phyloP scores from a whole-genome alignment of 2,888 invertebrate genomes.

The Leucoma salicis region DNA sequence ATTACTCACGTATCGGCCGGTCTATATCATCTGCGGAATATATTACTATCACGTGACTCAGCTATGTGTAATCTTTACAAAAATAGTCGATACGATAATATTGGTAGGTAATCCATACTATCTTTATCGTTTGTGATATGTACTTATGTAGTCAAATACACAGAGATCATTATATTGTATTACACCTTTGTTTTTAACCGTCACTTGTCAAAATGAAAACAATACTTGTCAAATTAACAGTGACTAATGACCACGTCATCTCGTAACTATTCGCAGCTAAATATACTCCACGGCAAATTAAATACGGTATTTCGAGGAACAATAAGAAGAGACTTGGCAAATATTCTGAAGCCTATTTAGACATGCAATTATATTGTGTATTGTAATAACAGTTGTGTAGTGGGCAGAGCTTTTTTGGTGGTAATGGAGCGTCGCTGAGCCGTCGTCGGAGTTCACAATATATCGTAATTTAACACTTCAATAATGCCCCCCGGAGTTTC shows the following conservation, averaged over 20 bases:
- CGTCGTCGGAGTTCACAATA: constrained; percentile 29
- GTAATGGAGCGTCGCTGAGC: constrained; percentile 27
- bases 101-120: neutral
- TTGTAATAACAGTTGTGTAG: constrained; percentile 20
- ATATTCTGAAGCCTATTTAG: constrained; percentile 22
- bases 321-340: constrained; percentile 20
- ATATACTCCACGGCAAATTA: neutral
- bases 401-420: constrained; percentile 33
- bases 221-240: constrained; percentile 14
- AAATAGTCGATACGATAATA: neutral
- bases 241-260: constrained; percentile 13
- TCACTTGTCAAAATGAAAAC: constrained; percentile 3
- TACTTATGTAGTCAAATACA: neutral
- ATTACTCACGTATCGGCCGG: too few species aligned
- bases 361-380: constrained; percentile 20
- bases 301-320: neutral
- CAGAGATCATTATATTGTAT: neutral
- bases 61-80: neutral
- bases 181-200: constrained; percentile 3
- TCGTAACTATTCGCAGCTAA: neutral
- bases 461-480: constrained; percentile 37
- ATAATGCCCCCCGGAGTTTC: constrained; percentile 2
- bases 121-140: neutral
- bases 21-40: neutral
- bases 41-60: neutral